These are phyloP conservation scores for Periophthalmus modestus DNA, from an alignment of 2,113 vertebrate species.

Conservation along the genomic window DNA sequence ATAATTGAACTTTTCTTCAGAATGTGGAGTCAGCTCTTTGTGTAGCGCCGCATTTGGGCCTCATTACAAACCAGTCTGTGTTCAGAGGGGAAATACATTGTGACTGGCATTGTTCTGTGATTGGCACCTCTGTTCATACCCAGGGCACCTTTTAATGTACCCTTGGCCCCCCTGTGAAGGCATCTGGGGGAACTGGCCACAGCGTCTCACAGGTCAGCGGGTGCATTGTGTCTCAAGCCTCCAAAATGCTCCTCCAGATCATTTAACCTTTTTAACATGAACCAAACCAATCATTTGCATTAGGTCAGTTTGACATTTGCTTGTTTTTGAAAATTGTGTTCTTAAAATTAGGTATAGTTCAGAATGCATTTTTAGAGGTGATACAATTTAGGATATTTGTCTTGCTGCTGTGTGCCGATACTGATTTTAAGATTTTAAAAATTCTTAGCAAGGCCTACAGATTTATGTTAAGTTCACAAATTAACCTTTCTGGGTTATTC, in stretches of 20 bases:
- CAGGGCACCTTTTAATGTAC: slow-evolving; percentile 23
- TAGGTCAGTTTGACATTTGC: background rate
- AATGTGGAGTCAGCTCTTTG: slow-evolving; percentile 30
- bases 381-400: background rate
- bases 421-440: no score
- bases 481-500: no score
- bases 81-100: slow-evolving; percentile 62
- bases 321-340: background rate
- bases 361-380: no score
- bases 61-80: slow-evolving; percentile 67
- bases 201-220: slow-evolving; percentile 66
- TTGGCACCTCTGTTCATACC: slow-evolving; percentile 62
- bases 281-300: background rate
- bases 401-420: no score
- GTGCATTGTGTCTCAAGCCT: slow-evolving; percentile 58
- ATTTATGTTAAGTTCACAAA: no score
- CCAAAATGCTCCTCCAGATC: slow-evolving; percentile 50
- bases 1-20: slow-evolving; percentile 13
- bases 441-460: no score
- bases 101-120: slow-evolving; percentile 77
- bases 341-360: background rate
- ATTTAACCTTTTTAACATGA: slow-evolving; percentile 67
- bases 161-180: slow-evolving; percentile 25
- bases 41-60: slow-evolving; percentile 30
- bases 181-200: slow-evolving; percentile 46